phyloP scores from a whole-genome alignment of 1,140 invertebrate genomes.

The Pogonomyrmex barbatus region DNA sequence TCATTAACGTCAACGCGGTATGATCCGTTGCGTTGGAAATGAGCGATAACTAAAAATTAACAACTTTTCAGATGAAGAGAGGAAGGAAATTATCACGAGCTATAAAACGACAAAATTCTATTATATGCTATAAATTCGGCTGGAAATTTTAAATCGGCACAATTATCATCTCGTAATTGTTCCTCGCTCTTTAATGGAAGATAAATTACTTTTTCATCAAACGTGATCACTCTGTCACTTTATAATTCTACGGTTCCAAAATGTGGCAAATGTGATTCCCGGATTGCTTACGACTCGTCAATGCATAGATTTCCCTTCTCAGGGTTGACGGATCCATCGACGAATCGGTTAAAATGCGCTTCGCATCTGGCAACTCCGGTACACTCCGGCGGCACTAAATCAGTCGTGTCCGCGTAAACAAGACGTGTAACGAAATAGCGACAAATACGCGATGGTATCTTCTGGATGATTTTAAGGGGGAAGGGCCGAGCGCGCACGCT shows the following conservation, averaged over 20 bases:
- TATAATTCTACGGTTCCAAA: neutral
- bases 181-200: neutral
- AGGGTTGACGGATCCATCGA: neutral
- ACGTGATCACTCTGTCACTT: neutral
- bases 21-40: neutral
- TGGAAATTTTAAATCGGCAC: neutral
- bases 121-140: neutral
- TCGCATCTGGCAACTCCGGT: slow-evolving; percentile 2
- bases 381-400: slow-evolving; percentile 29
- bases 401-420: slow-evolving; percentile 32
- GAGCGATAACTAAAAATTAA: slow-evolving; percentile 28
- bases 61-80: neutral
- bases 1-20: slow-evolving; percentile 37
- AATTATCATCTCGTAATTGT: slow-evolving; percentile 11
- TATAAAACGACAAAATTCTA: neutral
- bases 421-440: slow-evolving; percentile 61
- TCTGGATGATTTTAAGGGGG: slow-evolving; percentile 16
- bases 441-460: slow-evolving; percentile 64
- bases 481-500: neutral
- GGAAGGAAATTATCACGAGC: neutral
- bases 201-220: neutral
- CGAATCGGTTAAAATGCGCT: neutral
- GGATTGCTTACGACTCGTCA: neutral
- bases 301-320: neutral
- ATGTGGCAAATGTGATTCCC: neutral